Evolutionary conservation across 1,140 invertebrate genomes (phyloP).

Genomic region (Idris sp.): DNA sequence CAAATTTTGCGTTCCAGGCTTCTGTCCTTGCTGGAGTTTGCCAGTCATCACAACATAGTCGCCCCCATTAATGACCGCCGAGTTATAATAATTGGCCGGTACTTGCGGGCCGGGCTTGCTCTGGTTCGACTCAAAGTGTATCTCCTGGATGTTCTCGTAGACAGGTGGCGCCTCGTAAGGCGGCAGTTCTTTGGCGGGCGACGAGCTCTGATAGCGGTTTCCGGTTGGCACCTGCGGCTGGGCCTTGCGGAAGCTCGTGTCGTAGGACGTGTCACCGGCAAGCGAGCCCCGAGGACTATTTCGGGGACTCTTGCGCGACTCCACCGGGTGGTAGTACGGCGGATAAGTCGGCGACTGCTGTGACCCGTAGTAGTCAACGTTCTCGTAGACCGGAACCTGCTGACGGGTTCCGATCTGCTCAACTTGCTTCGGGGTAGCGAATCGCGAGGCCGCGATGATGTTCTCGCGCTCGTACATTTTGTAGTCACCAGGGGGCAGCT

Average conservation of each 20-base stretch:
- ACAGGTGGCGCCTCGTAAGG: constrained; percentile 82
- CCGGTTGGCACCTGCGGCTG: constrained; percentile 84
- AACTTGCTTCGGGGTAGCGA: too few species aligned
- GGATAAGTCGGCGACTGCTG: constrained; percentile 78
- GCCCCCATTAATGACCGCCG: constrained; percentile 74
- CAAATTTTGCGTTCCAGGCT: constrained; percentile 54
- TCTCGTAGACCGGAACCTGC: too few species aligned
- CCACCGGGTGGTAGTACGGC: constrained; percentile 82
- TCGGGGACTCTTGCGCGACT: constrained; percentile 71
- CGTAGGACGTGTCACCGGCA: constrained; percentile 78
- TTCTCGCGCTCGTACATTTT: too few species aligned
- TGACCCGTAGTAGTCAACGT: too few species aligned
- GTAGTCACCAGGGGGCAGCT: too few species aligned
- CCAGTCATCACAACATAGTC: constrained; percentile 78
- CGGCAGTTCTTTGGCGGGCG: constrained; percentile 76
- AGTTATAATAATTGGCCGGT: constrained; percentile 72
- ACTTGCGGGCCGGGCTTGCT: constrained; percentile 78
- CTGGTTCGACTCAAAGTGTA: constrained; percentile 73
- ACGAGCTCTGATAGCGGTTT: constrained; percentile 77
- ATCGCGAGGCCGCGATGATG: too few species aligned
- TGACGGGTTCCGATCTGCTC: too few species aligned
- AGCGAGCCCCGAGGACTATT: constrained; percentile 73
- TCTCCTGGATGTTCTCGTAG: constrained; percentile 86
- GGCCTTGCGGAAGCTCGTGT: constrained; percentile 81
- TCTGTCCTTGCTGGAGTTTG: constrained; percentile 68